A percentile compares a stretch with the other conserved stretches of the same genome.
phyloP scores from a whole-genome alignment of 1,140 invertebrate species.

The Brevipalpus yothersi region DNA sequence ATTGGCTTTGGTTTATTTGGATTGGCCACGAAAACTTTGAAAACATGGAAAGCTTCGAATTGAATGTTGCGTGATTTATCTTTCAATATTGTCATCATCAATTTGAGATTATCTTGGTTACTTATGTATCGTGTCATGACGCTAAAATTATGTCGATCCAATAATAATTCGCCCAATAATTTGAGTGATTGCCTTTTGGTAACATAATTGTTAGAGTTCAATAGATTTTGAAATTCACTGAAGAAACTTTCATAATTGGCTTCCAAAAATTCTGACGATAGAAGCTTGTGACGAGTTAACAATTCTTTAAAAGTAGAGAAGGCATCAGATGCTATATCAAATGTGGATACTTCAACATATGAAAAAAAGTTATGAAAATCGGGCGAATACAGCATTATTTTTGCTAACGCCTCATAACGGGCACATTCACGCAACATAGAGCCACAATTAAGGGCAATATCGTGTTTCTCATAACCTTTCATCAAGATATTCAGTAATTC shows the following conservation, averaged over 20 bases:
- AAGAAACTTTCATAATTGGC: conserved; percentile 97
- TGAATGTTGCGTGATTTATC: conserved; percentile 98
- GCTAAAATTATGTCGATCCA: conserved; percentile 97
- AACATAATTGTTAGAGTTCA: conserved; percentile 98
- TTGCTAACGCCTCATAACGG: conserved; percentile 83
- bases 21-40: conserved; percentile 99
- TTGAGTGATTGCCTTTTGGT: conserved; percentile 88
- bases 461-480: conserved; percentile 93
- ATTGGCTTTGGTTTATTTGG: conserved; percentile 99
- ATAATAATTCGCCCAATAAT: conserved; percentile 70
- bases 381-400: conserved; percentile 89
- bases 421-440: conserved; percentile 97
- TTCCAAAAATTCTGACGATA: conserved; percentile 81
- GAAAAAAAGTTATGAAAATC: conserved; percentile 99
- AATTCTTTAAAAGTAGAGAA: conserved; percentile 99
- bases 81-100: conserved; percentile 99
- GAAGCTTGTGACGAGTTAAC: conserved; percentile 88
- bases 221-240: conserved; percentile 73
- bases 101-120: conserved; percentile 93
- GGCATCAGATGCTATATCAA: conserved; percentile 99
- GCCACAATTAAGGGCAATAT: conserved; percentile 95
- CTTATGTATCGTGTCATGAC: conserved; percentile 60
- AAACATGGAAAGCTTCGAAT: conserved; percentile 99
- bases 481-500: conserved; percentile 91
- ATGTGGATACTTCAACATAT: conserved; percentile 98